Evolutionary conservation across 2,888 invertebrate genomes (phyloP).

Genomic region (Acronicta aceris): DNA sequence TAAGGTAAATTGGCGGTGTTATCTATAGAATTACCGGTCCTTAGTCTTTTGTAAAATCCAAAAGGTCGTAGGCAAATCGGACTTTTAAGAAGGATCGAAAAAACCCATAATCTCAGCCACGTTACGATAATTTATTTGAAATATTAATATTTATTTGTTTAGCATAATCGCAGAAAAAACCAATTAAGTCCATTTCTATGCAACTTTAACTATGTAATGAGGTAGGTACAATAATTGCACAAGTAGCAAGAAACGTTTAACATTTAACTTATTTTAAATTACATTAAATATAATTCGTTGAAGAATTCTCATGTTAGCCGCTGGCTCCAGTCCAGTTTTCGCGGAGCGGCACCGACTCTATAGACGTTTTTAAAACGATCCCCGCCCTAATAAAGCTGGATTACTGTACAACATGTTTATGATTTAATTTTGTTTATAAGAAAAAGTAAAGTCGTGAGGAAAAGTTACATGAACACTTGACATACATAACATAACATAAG

Average conservation of each 20-base stretch:
- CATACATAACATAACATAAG: too few relatives aligned
- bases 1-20: conserved; percentile 49
- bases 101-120: background rate
- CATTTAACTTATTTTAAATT: conserved; percentile 66
- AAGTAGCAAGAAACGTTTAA: conserved; percentile 34
- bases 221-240: background rate
- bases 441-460: conserved; percentile 13
- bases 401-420: conserved; percentile 40
- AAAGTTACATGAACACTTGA: conserved; percentile 9
- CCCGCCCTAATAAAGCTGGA: conserved; percentile 30
- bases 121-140: too few relatives aligned
- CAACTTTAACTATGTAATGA: too few relatives aligned
- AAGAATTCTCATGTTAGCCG: conserved; percentile 67
- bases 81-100: conserved; percentile 12
- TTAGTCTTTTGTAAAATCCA: conserved; percentile 41
- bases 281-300: conserved; percentile 70
- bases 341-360: conserved; percentile 39
- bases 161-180: too few relatives aligned
- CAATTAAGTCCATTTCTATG: too few relatives aligned
- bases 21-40: conserved; percentile 45
- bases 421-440: conserved; percentile 45
- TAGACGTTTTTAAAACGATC: conserved; percentile 53
- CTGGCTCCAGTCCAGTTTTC: conserved; percentile 67
- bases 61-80: conserved; percentile 29
- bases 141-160: too few relatives aligned